Evolutionary conservation across 2,888 invertebrate species (phyloP), one percentile per base, ranked within the genome.

Genomic region (Craniophora ligustri): DNA sequence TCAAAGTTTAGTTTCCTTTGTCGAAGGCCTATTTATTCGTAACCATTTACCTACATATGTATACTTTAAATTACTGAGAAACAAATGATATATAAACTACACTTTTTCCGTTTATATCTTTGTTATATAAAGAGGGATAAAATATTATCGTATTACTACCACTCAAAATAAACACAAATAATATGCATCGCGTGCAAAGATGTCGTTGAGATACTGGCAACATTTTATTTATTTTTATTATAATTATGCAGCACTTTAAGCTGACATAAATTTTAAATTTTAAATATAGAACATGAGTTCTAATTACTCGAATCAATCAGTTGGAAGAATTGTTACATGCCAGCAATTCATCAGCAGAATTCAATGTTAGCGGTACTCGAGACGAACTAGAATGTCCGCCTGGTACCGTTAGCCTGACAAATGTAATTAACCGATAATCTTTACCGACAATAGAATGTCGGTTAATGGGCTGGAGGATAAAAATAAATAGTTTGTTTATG

Each of bases 381-480:
- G 83, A 80, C 84, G 86, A 88, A 89, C 90, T 86, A 87, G 91
- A 89, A 88, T 86, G 81, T 86, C 87, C 86, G 87, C 85, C 82
- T 72, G 70, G 79, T 63, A 85, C 92, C 90, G 92, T 91, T 92
- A 91, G 47, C 74, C 68, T 81, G 84, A 84, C 82, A 80, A 79
- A 79, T 81, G 78, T 83, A 90, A 91, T 88, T 90, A 91, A 87
- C 85, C 72, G 79, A 79, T 81, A 72, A 81, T 76, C 72, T 71
- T 50, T 54, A 53, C 45, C 68, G 66, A 76, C 72, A 81, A 82
- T 76, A 75, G 67, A 69, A 64, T 75, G 70, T 65, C 63, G 66
- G 67, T 57, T 58, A 58, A 26, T 53, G 46, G 45, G 42, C 59
- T 26, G 3, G 1, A 62, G 69, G 67, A 57, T 42, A 51, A 23